phyloP scores from a whole-genome alignment of 2,888 invertebrate species.

The Strigamia transsilvanica region DNA sequence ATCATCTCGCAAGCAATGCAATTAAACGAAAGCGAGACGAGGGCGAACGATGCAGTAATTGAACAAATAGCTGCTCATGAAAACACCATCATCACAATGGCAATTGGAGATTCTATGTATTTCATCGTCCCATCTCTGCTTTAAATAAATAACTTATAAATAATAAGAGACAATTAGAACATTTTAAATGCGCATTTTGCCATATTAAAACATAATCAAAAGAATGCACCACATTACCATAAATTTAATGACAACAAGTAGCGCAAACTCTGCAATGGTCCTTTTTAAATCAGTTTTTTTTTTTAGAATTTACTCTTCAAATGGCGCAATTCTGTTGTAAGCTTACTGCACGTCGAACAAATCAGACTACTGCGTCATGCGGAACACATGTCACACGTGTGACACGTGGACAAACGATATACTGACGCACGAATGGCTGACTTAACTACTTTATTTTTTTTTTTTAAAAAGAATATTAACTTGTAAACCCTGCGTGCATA shows the following conservation, averaged over 20 bases:
- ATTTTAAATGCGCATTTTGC: slow-evolving; percentile 23
- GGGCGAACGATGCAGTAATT: slow-evolving; percentile 45
- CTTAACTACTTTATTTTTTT: too few relatives aligned
- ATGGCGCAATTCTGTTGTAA: too few relatives aligned
- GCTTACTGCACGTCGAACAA: too few relatives aligned
- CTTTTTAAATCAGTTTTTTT: too few relatives aligned
- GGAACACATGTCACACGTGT: too few relatives aligned
- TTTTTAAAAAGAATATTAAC: too few relatives aligned
- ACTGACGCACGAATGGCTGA: too few relatives aligned
- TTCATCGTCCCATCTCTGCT: not conserved
- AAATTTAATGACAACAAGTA: not conserved
- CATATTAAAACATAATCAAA: slow-evolving; percentile 44
- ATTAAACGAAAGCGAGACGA: slow-evolving; percentile 40
- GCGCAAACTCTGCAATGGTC: too few relatives aligned
- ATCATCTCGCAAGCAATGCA: slow-evolving; percentile 46
- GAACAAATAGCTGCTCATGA: slow-evolving; percentile 47
- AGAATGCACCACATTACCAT: not conserved
- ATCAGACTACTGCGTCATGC: too few relatives aligned
- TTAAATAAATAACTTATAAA: slow-evolving; percentile 32
- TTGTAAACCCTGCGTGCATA: too few relatives aligned
- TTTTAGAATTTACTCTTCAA: too few relatives aligned
- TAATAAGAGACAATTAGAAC: slow-evolving; percentile 24
- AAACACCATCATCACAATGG: slow-evolving; percentile 41
- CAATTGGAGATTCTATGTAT: slow-evolving; percentile 7
- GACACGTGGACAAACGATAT: too few relatives aligned